These are phyloP conservation scores for Crotalus tigris DNA, from an alignment of 2,113 vertebrate genomes.

Conservation along the genomic window DNA sequence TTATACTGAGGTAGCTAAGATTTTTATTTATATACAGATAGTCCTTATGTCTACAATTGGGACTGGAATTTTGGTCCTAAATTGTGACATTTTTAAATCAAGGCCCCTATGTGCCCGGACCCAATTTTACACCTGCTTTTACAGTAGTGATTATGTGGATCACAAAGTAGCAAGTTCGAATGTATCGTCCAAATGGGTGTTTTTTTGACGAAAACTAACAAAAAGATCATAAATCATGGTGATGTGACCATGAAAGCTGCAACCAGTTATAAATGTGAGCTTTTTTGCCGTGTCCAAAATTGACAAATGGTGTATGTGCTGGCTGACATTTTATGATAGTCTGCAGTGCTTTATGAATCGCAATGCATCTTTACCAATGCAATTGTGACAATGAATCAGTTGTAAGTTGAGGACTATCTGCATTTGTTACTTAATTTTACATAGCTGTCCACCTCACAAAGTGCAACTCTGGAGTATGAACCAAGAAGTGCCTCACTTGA, in stretches of 20 bases:
- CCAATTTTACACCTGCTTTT: background rate
- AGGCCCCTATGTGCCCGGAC: background rate
- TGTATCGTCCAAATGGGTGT: background rate
- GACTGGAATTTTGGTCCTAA: background rate
- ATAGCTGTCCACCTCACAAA: too few relatives aligned
- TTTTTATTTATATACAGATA: background rate
- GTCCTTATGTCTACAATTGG: background rate
- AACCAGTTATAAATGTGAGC: too few relatives aligned
- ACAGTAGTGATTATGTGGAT: background rate
- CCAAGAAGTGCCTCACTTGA: background rate
- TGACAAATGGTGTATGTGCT: too few relatives aligned
- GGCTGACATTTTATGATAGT: too few relatives aligned
- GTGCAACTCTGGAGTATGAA: background rate
- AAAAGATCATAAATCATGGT: too few relatives aligned
- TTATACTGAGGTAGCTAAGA: background rate
- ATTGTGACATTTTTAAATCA: background rate
- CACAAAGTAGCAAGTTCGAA: background rate
- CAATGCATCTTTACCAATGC: too few relatives aligned
- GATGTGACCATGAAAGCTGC: too few relatives aligned
- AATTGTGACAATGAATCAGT: too few relatives aligned
- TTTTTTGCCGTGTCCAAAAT: too few relatives aligned
- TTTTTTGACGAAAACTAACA: background rate
- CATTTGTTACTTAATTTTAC: too few relatives aligned
- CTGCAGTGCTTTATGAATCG: too few relatives aligned
- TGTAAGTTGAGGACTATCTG: background rate